Base-by-base conservation (phyloP, 1,140 invertebrate genomes). In the Bicyclus anynana region DNA sequence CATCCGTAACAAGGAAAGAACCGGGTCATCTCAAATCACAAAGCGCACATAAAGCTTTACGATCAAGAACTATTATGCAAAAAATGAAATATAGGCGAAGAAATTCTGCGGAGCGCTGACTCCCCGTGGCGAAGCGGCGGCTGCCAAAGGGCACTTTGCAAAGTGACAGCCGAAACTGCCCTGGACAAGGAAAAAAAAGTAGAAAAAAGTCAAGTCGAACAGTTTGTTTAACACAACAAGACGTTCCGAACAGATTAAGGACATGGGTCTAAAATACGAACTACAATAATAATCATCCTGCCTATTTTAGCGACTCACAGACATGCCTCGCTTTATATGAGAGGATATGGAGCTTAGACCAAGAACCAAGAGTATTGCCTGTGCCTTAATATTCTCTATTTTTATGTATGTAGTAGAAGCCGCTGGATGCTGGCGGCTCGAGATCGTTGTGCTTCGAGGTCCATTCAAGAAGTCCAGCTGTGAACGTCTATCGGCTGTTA, bases 151-250 rank as follows among this genome's bases (percentile, higher is more conserved):
- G n/a, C 40, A 59, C 53, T 69, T 23, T 74, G 55, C 42, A 23
- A 58, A 69, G 50, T 85, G 82, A 87, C 84, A 87, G 78, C 81
- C 82, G 84, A 83, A 83, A 84, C 81, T 74, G 73, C 72, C 66
- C 71, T 68, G 7, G 10, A 0, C 6, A 44, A 44, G 18, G 20
- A 44, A 44, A 42, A 20, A 33, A 71, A 68, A 72, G 71, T 52
- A 72, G 67, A 80, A 77, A 80, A 81, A 74, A 72, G 53, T 62
- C 61, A 66, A 69, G 59, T 71, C 62, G 51, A 69, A 59, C 72
- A 79, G 84, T 87, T 85, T 85, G 82, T 85, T 87, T 83, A 69
- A 76, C 77, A 83, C 70, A 84, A 87, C 76, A 81, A 74, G 70
- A 67, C 62, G 66, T 70, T 70, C 61, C 44, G 69, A 67, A 65